Evolutionary conservation across 2,113 vertebrate genomes (phyloP).

Genomic region (Rhegmatorhina hoffmannsi): DNA sequence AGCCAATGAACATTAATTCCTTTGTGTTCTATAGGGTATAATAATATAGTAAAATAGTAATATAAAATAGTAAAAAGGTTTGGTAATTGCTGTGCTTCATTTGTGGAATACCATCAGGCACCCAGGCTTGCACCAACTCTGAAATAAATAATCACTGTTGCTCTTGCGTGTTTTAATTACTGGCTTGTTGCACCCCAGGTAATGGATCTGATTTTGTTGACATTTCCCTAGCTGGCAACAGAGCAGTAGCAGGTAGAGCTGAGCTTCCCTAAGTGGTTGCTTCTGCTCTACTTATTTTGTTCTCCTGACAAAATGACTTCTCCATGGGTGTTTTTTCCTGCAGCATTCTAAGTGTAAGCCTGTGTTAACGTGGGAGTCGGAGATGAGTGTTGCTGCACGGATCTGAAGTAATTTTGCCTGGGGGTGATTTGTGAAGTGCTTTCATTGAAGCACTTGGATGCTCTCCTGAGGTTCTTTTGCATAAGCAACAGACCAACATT

Average conservation of each 20-base stretch:
- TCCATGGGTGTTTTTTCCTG: background rate
- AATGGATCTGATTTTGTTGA: accelerated
- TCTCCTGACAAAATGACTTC: background rate
- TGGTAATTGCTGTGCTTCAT: background rate
- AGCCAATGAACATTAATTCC: background rate
- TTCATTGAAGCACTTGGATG: background rate
- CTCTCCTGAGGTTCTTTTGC: background rate
- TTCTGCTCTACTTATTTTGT: background rate
- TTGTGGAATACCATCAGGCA: background rate
- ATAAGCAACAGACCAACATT: background rate
- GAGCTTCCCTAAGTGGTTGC: background rate
- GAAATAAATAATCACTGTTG: background rate
- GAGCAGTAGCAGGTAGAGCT: background rate
- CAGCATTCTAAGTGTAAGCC: background rate
- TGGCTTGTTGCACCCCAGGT: background rate
- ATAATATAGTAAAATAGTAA: background rate
- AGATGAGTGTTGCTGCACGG: background rate
- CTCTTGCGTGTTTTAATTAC: accelerated
- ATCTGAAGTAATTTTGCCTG: background rate
- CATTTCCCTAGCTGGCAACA: background rate
- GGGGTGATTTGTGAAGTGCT: background rate
- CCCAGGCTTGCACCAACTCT: background rate
- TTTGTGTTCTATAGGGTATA: background rate
- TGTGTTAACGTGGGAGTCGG: background rate
- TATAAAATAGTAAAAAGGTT: background rate